Conservation (phyloP, 2,113 vertebrate species). For the Chaetorhynchus papuensis region DNA sequence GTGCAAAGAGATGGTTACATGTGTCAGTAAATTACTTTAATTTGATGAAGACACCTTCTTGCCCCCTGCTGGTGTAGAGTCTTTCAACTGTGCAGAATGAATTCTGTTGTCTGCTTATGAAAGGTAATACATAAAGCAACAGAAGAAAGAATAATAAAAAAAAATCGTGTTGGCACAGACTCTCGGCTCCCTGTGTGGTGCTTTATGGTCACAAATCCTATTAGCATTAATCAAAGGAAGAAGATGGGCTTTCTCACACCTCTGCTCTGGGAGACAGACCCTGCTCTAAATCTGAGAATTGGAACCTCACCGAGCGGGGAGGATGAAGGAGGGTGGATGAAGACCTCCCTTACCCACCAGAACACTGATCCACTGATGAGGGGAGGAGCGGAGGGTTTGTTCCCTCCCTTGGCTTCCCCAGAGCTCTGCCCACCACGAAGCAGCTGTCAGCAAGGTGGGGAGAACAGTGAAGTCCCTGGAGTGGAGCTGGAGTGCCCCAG, state of each 20-base stretch:
- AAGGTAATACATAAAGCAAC: neutral
- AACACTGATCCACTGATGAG: neutral
- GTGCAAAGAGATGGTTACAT: neutral
- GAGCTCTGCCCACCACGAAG: neutral
- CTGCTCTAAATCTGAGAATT: neutral
- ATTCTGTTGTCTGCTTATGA: neutral
- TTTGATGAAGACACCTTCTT: neutral
- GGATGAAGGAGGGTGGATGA: neutral
- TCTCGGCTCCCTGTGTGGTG: neutral
- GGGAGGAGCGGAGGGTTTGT: neutral
- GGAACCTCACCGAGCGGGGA: neutral
- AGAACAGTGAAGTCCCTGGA: neutral
- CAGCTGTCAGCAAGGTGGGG: slow-evolving; percentile 17
- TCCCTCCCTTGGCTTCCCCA: neutral
- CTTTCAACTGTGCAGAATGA: neutral
- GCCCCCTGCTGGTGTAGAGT: neutral
- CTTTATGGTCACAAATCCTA: neutral
- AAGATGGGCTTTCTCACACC: neutral
- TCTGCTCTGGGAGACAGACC: neutral
- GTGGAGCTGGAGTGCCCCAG: slow-evolving; percentile 56
- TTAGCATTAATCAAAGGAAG: neutral
- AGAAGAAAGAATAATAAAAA: neutral
- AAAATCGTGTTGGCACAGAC: neutral
- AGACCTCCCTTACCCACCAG: neutral
- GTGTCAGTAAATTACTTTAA: neutral